phyloP scores from a whole-genome alignment of 2,888 invertebrate genomes.

The Amphimallon solstitiale region DNA sequence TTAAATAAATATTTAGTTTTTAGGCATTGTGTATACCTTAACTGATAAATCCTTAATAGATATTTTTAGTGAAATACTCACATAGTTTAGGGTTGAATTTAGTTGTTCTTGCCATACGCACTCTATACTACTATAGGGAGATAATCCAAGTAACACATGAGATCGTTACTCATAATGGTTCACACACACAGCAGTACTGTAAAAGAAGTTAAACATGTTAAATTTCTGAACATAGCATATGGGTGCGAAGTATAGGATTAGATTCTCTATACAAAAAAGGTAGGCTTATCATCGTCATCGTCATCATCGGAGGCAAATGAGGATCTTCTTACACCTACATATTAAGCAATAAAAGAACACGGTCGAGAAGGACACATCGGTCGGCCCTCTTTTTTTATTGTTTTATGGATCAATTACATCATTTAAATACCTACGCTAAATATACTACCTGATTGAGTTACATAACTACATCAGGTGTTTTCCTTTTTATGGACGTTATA shows the following conservation, averaged over 20 bases:
- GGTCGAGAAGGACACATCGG: conserved; percentile 25
- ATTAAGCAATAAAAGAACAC: conserved; percentile 31
- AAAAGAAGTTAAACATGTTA: too few species aligned
- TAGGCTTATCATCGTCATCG: conserved; percentile 25
- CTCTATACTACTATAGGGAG: too few species aligned
- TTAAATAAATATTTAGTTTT: too few species aligned
- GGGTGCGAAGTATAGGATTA: conserved; percentile 30
- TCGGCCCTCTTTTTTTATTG: conserved; percentile 37
- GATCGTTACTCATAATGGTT: too few species aligned
- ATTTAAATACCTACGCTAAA: conserved; percentile 38
- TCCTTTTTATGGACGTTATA: conserved; percentile 32
- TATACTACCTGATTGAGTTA: conserved; percentile 39
- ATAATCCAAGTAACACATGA: too few species aligned
- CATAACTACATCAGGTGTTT: conserved; percentile 37
- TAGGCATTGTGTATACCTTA: too few species aligned
- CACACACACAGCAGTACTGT: too few species aligned
- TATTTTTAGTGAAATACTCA: too few species aligned
- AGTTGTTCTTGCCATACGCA: too few species aligned
- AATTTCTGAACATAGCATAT: conserved; percentile 10
- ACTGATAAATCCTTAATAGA: too few species aligned
- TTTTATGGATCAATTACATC: conserved; percentile 42
- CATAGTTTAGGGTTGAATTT: too few species aligned
- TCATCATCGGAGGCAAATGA: conserved; percentile 28
- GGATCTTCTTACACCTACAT: conserved; percentile 34
- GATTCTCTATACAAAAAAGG: neutral